phyloP scores from a whole-genome alignment of 2,888 invertebrate species.

The Mythimna loreyi region DNA sequence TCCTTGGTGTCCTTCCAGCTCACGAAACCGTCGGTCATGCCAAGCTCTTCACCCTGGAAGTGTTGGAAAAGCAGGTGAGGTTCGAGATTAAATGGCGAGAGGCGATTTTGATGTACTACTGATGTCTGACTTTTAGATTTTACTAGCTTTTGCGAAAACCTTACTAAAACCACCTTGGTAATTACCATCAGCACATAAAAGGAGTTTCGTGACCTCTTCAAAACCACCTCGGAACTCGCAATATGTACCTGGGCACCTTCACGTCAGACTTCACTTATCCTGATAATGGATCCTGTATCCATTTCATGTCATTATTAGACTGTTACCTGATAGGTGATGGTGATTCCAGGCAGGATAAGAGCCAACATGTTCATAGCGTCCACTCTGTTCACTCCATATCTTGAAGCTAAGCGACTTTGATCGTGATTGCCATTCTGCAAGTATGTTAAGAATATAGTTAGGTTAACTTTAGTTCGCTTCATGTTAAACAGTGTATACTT shows the following conservation, averaged over 20 bases:
- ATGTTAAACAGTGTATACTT: too few species aligned
- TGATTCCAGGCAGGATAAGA: conserved; percentile 95
- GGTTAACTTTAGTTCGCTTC: too few species aligned
- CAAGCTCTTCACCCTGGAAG: conserved; percentile 95
- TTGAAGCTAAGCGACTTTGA: conserved; percentile 91
- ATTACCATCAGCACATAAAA: too few species aligned
- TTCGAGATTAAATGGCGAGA: not conserved
- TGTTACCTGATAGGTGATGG: conserved; percentile 94
- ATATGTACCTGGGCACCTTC: not conserved
- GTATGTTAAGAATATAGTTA: not conserved
- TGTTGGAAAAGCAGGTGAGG: not conserved
- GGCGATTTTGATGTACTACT: not conserved
- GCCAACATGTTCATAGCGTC: conserved; percentile 96
- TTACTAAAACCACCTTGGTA: too few species aligned
- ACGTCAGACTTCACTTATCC: not conserved
- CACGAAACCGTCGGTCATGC: conserved; percentile 93
- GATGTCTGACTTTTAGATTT: too few species aligned
- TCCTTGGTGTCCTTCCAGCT: conserved; percentile 92
- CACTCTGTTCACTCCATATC: conserved; percentile 92
- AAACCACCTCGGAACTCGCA: not conserved
- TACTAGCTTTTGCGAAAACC: too few species aligned
- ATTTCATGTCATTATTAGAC: too few species aligned
- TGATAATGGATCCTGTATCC: too few species aligned
- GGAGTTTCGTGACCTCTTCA: too few species aligned
- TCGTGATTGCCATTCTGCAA: conserved; percentile 94